Evolutionary conservation across 2,113 vertebrate genomes (phyloP), one percentile per base, ranked within the genome.

Genomic region (Bucco capensis): DNA sequence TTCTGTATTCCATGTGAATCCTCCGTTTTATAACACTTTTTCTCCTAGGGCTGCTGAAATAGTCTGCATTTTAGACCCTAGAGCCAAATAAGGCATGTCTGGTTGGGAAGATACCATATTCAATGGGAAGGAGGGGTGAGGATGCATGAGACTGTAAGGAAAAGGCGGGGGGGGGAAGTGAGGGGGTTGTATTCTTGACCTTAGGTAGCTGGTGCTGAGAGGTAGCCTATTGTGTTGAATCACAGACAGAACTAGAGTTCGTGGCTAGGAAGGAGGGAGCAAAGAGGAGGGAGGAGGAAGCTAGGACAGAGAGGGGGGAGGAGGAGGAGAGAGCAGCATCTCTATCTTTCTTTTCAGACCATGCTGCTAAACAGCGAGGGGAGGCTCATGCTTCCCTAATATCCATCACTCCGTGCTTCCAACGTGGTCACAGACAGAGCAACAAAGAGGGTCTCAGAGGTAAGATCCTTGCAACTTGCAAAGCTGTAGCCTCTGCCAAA

Each of bases 371-470:
- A 92, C 83, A 89, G 89, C 85, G 18, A 79, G 78, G 81, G 82
- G 76, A 94, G 86, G 90, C 57, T 95, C 88, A 64, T 82, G 91
- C 88, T 93, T 94, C 67, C 71, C 93, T 94, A 96, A 95, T 95
- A 95, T 92, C 95, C 95, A 94, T 92, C 90, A 31, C 85, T 93
- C 79, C 87, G 90, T 31, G 90, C 90, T 95, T 83, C 84, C 87
- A 96, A 19, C 94, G 96, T 94, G 96, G 67, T 92, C 93, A n/a
- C 80, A 95, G 90, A 65, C 92, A 76, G 69, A 95, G 89, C 94
- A 92, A 97, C 96, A 96, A 96, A 97, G 96, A 86, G 93, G 75
- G 88, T 90, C 91, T 92, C 70, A 22, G 94, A 97, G 96, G 96
- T 96, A 97, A 97, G 96, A 77, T 65, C 79, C 79, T 1, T 75